phyloP scores from a whole-genome alignment of 2,113 vertebrate genomes.

The Ceyx melanurus region DNA sequence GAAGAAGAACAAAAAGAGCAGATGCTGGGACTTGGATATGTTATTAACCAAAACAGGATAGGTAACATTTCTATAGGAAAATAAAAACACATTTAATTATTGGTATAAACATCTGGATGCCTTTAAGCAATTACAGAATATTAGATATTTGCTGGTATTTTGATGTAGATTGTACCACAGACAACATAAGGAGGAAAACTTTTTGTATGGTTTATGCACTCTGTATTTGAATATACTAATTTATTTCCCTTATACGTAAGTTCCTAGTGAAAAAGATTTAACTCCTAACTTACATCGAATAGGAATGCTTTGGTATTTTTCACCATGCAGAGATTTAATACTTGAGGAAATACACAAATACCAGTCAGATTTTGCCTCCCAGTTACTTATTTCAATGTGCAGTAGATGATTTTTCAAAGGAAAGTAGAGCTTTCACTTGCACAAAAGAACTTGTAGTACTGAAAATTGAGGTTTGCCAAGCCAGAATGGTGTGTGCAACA shows the following conservation, averaged over 20 bases:
- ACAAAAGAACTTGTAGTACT: background rate
- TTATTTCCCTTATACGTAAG: background rate
- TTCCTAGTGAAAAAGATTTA: background rate
- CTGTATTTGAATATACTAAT: background rate
- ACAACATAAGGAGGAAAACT: background rate
- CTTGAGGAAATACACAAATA: background rate
- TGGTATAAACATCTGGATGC: background rate
- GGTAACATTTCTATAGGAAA: background rate
- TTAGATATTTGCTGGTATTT: background rate
- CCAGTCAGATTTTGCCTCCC: background rate
- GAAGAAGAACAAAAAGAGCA: too few relatives aligned
- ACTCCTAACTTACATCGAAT: background rate
- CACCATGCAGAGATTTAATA: background rate
- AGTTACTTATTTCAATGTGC: background rate
- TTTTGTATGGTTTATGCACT: background rate
- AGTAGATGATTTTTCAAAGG: background rate
- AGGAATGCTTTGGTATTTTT: background rate
- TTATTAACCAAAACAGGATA: background rate
- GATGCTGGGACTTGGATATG: background rate
- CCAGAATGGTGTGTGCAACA: too few relatives aligned
- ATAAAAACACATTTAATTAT: background rate
- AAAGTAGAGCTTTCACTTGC: background rate
- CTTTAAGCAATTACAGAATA: background rate
- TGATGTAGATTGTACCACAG: background rate
- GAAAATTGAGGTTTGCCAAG: background rate